Base-by-base conservation (phyloP, 2,797 vertebrate species). In the Emydoidea blandingii region DNA sequence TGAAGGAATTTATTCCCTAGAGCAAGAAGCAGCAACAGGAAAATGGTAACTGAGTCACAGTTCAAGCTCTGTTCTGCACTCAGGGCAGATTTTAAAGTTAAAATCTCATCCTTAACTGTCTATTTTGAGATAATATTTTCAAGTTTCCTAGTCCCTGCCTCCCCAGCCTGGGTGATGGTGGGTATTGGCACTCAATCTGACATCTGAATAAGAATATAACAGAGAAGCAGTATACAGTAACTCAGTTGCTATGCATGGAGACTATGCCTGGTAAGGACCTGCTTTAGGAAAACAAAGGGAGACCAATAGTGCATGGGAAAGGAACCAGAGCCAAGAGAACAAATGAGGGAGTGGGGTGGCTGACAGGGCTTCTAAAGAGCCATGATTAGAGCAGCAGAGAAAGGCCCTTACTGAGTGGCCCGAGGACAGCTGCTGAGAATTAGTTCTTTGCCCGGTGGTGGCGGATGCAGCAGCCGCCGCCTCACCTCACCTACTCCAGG, bases 11-110 rank as follows among this genome's bases (percentile, higher is more conserved):
- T 83, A 19, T 25, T 87, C 14, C 57, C 21, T 37, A 68, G n/a
- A 68, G 62, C 62, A 57, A 29, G 8, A 15, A 1, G 2, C 54
- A 87, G 50, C 2, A 62, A 41, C 59, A 91, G 1, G 25, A 3
- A 6, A 91, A 6, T 37, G 72, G n/a, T 8, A 87, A 16, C 5
- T 9, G n/a, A 62, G 16, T 9, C 56, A 79, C 9, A 57, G 0
- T 47, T 90, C 2, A 76, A 50, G 80, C 50, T 6, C 31, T 65
- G 34, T 29, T 2, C 4, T 54, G 29, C 18, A 79, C 29, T 90
- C 29, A 4, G 1, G 16, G 2, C 3, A 82, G 19, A 79, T 21
- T 0, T 76, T 1, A 56, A 83, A 88, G 1, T 11, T 81, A 19
- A 21, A 19, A 21, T 88, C 8, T 93, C 15, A 68, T 65, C 34